Percentiles rank a stretch among this genome's conserved stretches.
Evolutionary conservation across 2,113 vertebrate genomes (phyloP).

Genomic region (Erythrocercus mccallii): DNA sequence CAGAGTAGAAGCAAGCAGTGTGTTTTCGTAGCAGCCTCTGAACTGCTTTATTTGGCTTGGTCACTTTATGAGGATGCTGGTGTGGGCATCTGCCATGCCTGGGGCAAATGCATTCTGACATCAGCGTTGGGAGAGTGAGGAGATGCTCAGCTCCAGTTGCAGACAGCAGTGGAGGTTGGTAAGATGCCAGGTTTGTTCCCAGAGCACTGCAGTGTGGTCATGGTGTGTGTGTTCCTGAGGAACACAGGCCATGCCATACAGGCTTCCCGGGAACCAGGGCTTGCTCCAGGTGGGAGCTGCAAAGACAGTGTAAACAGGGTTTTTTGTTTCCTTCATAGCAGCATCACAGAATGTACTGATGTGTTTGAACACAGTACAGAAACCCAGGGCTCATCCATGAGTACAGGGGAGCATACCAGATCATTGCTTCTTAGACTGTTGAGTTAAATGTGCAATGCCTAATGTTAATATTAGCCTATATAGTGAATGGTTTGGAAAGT

Average conservation of each 20-base stretch:
- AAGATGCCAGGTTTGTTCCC: not conserved
- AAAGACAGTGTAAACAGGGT: not conserved
- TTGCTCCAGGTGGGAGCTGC: not conserved
- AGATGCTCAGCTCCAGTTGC: not conserved
- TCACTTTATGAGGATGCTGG: not conserved
- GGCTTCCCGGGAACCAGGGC: not conserved
- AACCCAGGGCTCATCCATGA: not conserved
- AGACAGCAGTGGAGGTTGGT: not conserved
- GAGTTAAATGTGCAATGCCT: not conserved
- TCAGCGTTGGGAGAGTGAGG: fast-evolving
- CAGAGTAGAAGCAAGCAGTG: not conserved
- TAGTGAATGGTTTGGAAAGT: constrained; percentile 11
- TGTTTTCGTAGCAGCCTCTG: not conserved
- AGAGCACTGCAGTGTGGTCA: not conserved
- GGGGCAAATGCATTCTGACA: not conserved
- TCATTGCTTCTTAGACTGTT: not conserved
- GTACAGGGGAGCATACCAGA: not conserved
- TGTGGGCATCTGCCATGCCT: not conserved
- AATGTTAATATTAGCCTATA: constrained; percentile 49
- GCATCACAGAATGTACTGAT: not conserved
- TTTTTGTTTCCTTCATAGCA: not conserved
- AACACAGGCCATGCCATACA: not conserved
- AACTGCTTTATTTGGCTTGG: not conserved
- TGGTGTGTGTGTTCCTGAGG: not conserved
- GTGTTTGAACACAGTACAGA: not conserved